A percentile compares a stretch with the other conserved stretches of the same genome.
Evolutionary conservation across 2,888 invertebrate genomes (phyloP).

Genomic region (Rotaria socialis): DNA sequence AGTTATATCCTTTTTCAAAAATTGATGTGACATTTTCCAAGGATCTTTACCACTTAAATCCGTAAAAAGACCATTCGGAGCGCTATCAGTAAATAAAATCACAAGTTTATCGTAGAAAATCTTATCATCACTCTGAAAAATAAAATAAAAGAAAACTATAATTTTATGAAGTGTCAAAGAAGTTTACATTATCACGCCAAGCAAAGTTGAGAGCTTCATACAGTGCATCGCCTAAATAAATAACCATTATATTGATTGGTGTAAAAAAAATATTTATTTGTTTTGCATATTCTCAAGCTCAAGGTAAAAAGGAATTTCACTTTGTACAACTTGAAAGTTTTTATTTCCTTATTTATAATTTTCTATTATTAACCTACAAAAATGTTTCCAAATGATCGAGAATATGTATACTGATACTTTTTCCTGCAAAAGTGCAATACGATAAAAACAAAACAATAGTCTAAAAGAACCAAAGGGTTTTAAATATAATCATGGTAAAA

Average conservation of each 20-base stretch:
- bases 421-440: no score
- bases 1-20: background rate
- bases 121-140: background rate
- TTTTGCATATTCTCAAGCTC: no score
- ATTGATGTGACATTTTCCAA: background rate
- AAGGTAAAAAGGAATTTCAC: no score
- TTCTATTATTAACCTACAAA: no score
- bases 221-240: background rate
- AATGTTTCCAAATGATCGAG: no score
- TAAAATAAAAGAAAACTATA: background rate
- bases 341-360: no score
- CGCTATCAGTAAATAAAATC: background rate
- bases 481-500: no score
- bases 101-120: background rate
- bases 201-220: background rate
- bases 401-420: no score
- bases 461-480: no score
- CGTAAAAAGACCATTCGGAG: background rate
- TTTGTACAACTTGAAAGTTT: no score
- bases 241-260: background rate
- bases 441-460: no score
- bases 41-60: background rate
- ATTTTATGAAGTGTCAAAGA: background rate
- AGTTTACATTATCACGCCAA: background rate
- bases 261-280: no score